Conservation (phyloP, 2,113 vertebrate genomes). For the Hemicordylus capensis region DNA sequence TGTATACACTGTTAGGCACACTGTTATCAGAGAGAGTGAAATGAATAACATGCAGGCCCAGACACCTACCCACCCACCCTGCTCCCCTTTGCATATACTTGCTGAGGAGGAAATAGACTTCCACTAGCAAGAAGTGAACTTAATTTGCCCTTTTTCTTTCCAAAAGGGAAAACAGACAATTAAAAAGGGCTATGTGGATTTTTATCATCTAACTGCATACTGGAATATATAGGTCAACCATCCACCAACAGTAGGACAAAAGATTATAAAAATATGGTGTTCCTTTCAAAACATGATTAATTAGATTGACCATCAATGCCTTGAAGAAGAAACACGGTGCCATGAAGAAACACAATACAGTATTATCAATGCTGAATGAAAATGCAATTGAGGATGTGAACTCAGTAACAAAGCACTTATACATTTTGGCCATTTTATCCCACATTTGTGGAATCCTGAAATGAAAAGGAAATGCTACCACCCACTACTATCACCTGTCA, state of each 20-base stretch:
- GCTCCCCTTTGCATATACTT: slow-evolving; percentile 39
- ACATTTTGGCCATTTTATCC: neutral
- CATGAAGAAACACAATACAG: neutral
- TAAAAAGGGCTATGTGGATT: slow-evolving; percentile 4
- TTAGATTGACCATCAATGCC: neutral
- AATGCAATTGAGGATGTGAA: slow-evolving; percentile 1
- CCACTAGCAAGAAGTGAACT: slow-evolving; percentile 46
- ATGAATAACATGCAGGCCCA: slow-evolving; percentile 43
- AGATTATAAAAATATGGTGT: neutral
- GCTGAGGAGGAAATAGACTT: slow-evolving; percentile 59
- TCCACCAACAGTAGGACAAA: neutral
- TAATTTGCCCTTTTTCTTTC: slow-evolving; percentile 38
- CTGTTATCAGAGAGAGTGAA: slow-evolving; percentile 49
- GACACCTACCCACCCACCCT: neutral
- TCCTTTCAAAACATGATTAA: slow-evolving; percentile 2
- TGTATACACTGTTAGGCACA: slow-evolving; percentile 27
- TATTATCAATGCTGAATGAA: neutral
- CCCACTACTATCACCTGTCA: slow-evolving; percentile 45
- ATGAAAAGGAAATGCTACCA: slow-evolving; percentile 28
- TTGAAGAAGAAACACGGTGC: neutral
- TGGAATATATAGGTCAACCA: slow-evolving; percentile 33
- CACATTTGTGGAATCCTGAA: slow-evolving; percentile 22
- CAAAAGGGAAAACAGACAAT: slow-evolving; percentile 27
- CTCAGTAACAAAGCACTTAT: neutral
- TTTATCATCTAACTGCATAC: slow-evolving; percentile 45